A percentile compares a stretch with the other conserved stretches of the same genome.
phyloP scores from a whole-genome alignment of 2,888 invertebrate genomes.

The Cephonodes hylas region DNA sequence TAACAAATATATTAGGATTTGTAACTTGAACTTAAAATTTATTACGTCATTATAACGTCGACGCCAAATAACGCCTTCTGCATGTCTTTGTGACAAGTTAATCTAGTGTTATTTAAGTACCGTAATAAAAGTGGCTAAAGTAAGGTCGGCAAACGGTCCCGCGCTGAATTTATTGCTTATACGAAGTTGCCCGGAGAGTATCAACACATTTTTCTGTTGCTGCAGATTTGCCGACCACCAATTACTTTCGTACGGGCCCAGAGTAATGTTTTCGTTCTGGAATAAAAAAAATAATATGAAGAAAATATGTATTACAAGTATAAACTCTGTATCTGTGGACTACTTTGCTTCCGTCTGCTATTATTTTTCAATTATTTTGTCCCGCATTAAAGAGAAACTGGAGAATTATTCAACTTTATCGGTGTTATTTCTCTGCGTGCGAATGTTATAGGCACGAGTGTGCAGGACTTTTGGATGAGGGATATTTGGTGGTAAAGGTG shows the following conservation, averaged over 20 bases:
- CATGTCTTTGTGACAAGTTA: background rate
- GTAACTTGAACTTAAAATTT: background rate
- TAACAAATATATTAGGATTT: background rate
- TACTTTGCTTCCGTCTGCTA: too few relatives aligned
- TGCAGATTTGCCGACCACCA: conserved; percentile 52
- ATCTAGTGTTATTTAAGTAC: conserved; percentile 30
- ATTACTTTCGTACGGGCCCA: conserved; percentile 62
- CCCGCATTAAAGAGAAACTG: too few relatives aligned
- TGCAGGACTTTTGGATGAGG: too few relatives aligned
- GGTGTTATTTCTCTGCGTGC: too few relatives aligned
- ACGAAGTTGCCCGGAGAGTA: conserved; percentile 56
- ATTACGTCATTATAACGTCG: background rate
- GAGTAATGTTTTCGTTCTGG: conserved; percentile 50
- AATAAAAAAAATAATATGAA: conserved; percentile 9
- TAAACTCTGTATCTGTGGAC: too few relatives aligned
- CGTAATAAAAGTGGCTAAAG: conserved; percentile 61
- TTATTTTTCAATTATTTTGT: too few relatives aligned
- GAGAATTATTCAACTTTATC: too few relatives aligned
- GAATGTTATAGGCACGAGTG: too few relatives aligned
- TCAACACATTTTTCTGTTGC: conserved; percentile 45
- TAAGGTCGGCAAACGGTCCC: conserved; percentile 64
- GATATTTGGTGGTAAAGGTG: too few relatives aligned
- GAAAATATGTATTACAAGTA: too few relatives aligned
- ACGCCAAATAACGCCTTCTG: background rate
- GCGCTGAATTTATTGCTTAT: conserved; percentile 57